Base-by-base conservation (phyloP, 2,888 invertebrate genomes). In the Eurois occulta region DNA sequence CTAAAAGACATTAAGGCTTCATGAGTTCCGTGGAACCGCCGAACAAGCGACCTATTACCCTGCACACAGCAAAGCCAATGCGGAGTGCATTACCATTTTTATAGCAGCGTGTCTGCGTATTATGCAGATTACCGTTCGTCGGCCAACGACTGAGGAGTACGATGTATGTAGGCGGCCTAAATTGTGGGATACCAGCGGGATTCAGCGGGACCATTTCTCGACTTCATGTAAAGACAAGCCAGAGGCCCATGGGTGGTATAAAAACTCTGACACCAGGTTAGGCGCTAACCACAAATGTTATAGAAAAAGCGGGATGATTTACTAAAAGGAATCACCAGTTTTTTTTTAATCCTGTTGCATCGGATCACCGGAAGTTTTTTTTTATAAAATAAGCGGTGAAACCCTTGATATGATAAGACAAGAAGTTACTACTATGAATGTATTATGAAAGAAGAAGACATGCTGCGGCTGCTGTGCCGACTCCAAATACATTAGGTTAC, bases 71-170 rank as follows among this genome's bases (percentile, higher is more conserved):
- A 91, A 90, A 92, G 89, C 88, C 90, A 90, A 89, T 88, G 91
- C 83, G 77, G 90, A 90, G 91, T 91, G 92, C 91, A 95, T 95
- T 96, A 95, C 94, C 95, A 96, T 95, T 95, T 95, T 96, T 95
- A 95, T 96, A 95, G 95, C 93, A 88, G 91, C 90, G 94, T 95
- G 94, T 95, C 94, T 93, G 91, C 90, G 93, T 94, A 95, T 95
- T 95, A 96, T 96, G 96, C 93, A 96, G 95, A 96, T 96, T 94
- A 94, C 90, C 86, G 90, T 88, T 92, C 91, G 92, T 92, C 90
- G 91, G 90, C 87, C 91, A 90, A 91, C 91, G 93, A 92, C 92
- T 92, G 91, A 91, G 90, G 89, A 91, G 89, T 88, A 81, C 89
- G 88, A 90, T 90, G 88, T 89, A 85, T 90, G 88, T 58, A 58